Base-by-base conservation (phyloP, 2,888 invertebrate genomes). In the Caenorhabditis doughertyi region DNA sequence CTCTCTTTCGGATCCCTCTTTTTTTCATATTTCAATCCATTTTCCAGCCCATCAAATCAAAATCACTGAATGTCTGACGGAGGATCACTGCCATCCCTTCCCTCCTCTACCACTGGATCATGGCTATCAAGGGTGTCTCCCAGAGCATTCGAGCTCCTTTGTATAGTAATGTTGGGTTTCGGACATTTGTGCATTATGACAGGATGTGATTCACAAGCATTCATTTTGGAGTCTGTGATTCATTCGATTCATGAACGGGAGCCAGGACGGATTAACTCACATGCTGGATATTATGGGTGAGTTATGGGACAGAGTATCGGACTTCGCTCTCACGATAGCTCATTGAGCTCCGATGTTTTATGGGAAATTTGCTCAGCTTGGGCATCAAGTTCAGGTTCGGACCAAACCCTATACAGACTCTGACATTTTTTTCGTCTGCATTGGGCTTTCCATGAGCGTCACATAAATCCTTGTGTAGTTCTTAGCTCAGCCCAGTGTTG, bases 231-330 rank as follows among this genome's bases (percentile, higher is more conserved):
- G 56, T 85, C 87, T 0, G 86, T 88, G 16, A 81, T 86, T 18
- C 87, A 87, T 65, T 88, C 88, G 16, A 86, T 88, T 23, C 81
- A 88, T 65, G 86, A 84, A 35, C 73, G 87, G 18, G 83, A 85
- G 18, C 86, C 85, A 9, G 73, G 55, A 11, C 35, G 74, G 9
- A 86, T 88, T 56, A 84, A 81, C 23, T 73, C 84, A 2, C 83
- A 83, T 70, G 88, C 88, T n/a, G 88, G 88, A 60, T 88, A 88
- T 60, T 86, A 87, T 70, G 88, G 88, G 88, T 88, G 21, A 60
- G 56, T 44, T 27, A 25, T 44, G 25, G 13, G 60, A n/a, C n/a
- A n/a, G 39, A 39, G 32, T 32, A 3, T 16, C 55, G 11, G 27
- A 55, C 18, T 5, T 32, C 32, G n/a, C n/a, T n/a, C n/a, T n/a